Evolutionary conservation across 2,113 vertebrate genomes (phyloP).

Genomic region (Oreochromis tanganicae): DNA sequence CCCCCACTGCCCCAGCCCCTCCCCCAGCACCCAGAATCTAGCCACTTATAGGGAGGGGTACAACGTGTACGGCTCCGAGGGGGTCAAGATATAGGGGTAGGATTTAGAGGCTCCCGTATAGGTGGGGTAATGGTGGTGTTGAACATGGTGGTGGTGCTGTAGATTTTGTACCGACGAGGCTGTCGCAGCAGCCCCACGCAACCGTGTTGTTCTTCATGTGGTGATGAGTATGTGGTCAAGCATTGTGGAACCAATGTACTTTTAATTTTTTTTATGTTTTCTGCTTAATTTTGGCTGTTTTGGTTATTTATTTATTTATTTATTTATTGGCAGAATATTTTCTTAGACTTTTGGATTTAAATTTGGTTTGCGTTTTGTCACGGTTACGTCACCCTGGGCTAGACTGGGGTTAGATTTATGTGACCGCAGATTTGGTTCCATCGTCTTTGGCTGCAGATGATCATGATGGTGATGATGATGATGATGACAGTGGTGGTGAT

Average conservation of each 20-base stretch:
- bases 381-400: slow-evolving; percentile 43
- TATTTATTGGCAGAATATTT: background rate
- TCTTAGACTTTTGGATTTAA: background rate
- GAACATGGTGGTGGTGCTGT: slow-evolving; percentile 73
- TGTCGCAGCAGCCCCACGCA: slow-evolving; percentile 31
- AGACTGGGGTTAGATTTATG: slow-evolving; percentile 73
- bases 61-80: slow-evolving; percentile 99
- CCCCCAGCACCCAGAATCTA: slow-evolving; percentile 99
- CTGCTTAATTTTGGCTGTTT: slow-evolving; percentile 36
- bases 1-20: slow-evolving; percentile 87
- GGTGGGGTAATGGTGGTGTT: slow-evolving; percentile 83
- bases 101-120: slow-evolving; percentile 91
- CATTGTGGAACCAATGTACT: slow-evolving; percentile 62
- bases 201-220: slow-evolving; percentile 47
- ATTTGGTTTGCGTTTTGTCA: slow-evolving; percentile 62
- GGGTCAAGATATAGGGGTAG: slow-evolving; percentile 99
- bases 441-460: slow-evolving; percentile 89
- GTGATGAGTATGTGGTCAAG: slow-evolving; percentile 74
- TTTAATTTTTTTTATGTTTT: background rate
- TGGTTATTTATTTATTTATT: background rate
- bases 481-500: slow-evolving; percentile 51
- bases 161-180: slow-evolving; percentile 57
- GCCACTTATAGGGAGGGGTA: slow-evolving; percentile 99
- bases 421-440: slow-evolving; percentile 77
- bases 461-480: slow-evolving; percentile 61